Conservation (phyloP, 2,797 vertebrate species). For the Mus spretus region DNA sequence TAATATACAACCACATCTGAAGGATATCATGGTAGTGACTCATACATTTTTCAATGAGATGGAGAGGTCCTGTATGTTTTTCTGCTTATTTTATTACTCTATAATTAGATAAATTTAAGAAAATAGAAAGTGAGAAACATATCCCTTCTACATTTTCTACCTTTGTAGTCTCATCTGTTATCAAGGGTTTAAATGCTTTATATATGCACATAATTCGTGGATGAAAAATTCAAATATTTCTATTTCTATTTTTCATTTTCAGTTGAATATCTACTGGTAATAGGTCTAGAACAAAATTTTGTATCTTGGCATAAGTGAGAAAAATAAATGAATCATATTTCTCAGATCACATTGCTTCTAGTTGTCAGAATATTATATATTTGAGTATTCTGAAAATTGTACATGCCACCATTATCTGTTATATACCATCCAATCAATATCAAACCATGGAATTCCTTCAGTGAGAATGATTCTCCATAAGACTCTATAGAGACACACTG, state of each 20-base stretch:
- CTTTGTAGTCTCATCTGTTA: neutral
- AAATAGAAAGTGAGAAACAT: neutral
- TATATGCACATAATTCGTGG: neutral
- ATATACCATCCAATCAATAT: neutral
- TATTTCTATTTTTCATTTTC: neutral
- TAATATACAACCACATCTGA: neutral
- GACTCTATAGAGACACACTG: neutral
- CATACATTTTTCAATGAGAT: neutral
- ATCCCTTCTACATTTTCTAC: neutral
- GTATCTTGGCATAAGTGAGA: neutral
- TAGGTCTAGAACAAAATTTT: neutral
- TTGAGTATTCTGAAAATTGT: neutral
- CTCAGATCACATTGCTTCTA: neutral
- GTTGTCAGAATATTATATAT: neutral
- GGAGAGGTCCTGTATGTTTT: neutral
- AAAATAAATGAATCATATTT: neutral
- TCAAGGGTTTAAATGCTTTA: neutral
- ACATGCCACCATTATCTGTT: neutral
- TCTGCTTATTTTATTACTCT: slow-evolving; percentile 7
- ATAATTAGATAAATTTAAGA: neutral
- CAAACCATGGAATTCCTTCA: neutral
- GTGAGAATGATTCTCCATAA: neutral
- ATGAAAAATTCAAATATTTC: neutral
- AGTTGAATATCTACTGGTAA: neutral
- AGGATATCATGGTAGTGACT: neutral